Percentiles rank a stretch among this genome's conserved stretches.
phyloP scores from a whole-genome alignment of 2,797 vertebrate genomes.

The Parambassis ranga region DNA sequence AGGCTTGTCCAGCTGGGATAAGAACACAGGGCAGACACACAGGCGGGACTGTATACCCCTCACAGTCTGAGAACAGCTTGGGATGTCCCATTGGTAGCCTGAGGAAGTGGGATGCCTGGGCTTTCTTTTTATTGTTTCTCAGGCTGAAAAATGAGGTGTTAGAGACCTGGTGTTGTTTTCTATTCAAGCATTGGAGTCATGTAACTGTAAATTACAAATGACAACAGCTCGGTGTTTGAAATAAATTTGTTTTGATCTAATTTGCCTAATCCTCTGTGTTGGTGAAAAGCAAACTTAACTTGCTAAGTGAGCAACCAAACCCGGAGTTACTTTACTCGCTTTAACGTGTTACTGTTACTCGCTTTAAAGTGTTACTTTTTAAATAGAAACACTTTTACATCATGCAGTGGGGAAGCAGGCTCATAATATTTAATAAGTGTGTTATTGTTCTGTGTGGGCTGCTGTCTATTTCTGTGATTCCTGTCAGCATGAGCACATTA shows the following conservation, averaged over 20 bases:
- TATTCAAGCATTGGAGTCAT: background rate
- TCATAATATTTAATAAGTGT: slow-evolving; percentile 12
- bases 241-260: background rate
- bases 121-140: too few relatives aligned
- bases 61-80: background rate
- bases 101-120: too few relatives aligned
- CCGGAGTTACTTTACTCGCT: background rate
- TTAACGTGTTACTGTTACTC: too few relatives aligned
- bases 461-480: slow-evolving; percentile 1
- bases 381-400: background rate
- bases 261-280: background rate
- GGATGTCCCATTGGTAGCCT: too few relatives aligned
- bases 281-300: background rate
- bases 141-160: background rate
- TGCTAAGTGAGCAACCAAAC: background rate
- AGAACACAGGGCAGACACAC: background rate
- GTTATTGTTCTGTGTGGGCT: background rate
- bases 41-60: background rate
- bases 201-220: background rate
- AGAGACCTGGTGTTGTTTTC: background rate
- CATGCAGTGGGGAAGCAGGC: background rate
- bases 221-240: too few relatives aligned
- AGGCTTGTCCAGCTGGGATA: background rate
- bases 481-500: background rate
- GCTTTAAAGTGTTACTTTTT: background rate